Evolutionary conservation across 2,797 vertebrate species (phyloP).

Genomic region (Clarias pachynema): DNA sequence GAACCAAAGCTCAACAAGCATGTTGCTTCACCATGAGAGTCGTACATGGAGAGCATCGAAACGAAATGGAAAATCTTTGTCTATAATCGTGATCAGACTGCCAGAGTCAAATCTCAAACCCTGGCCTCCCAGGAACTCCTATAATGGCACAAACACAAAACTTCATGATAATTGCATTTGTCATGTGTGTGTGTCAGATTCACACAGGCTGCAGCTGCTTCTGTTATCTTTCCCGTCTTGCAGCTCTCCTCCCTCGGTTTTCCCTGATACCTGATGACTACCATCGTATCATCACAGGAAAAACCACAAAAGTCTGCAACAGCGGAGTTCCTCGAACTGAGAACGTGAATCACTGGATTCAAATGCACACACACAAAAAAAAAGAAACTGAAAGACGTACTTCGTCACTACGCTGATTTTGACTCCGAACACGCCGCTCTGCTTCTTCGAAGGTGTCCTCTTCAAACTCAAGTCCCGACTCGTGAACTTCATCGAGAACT

Average conservation of each 20-base stretch:
- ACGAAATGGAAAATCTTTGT: no score
- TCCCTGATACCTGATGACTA: background rate
- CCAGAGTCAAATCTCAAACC: no score
- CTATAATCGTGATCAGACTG: no score
- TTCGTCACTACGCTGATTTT: constrained; percentile 98
- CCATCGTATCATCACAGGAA: background rate
- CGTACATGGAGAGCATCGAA: no score
- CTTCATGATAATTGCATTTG: background rate
- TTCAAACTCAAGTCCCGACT: constrained; percentile 97
- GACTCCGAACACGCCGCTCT: constrained; percentile 96
- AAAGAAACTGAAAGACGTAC: constrained; percentile 65
- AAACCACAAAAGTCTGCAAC: background rate
- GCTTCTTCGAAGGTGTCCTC: constrained; percentile 96
- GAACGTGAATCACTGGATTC: background rate
- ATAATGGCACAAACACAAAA: no score
- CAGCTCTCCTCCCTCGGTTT: background rate
- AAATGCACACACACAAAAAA: background rate
- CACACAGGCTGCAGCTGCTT: background rate
- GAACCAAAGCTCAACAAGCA: no score
- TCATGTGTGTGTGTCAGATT: background rate
- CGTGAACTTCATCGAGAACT: constrained; percentile 99
- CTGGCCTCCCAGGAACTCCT: no score
- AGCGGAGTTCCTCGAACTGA: background rate
- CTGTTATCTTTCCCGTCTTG: background rate
- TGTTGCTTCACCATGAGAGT: no score